Evolutionary conservation across 2,888 invertebrate genomes (phyloP).

Genomic region (Litoditis marina): DNA sequence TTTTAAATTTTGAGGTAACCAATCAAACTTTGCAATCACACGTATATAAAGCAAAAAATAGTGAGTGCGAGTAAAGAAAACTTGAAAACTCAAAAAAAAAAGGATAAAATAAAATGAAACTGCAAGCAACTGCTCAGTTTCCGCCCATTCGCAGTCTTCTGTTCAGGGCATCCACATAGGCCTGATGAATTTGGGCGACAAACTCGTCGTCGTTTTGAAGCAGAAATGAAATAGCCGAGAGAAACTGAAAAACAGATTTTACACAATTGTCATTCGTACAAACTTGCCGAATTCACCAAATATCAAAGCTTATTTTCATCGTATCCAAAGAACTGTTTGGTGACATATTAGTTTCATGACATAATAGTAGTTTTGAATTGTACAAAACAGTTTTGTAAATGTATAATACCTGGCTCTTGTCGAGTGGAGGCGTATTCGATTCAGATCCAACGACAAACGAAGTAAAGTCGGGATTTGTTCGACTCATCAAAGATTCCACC

Average conservation of each 20-base stretch:
- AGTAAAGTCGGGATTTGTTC: slow-evolving; percentile 21
- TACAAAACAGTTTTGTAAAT: too few relatives aligned
- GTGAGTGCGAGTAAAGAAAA: neutral
- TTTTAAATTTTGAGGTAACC: too few relatives aligned
- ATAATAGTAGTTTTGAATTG: neutral
- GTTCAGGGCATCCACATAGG: slow-evolving; percentile 41
- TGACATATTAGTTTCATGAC: too few relatives aligned
- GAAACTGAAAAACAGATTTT: slow-evolving; percentile 23
- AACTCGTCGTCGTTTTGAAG: slow-evolving; percentile 45
- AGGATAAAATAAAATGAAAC: neutral
- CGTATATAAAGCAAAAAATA: neutral
- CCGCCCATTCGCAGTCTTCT: slow-evolving; percentile 24
- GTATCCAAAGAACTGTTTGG: too few relatives aligned
- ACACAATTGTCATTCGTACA: too few relatives aligned
- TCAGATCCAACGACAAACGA: slow-evolving; percentile 30
- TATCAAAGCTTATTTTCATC: too few relatives aligned
- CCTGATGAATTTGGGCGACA: slow-evolving; percentile 36
- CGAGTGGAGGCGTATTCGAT: slow-evolving; percentile 20
- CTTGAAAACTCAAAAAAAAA: neutral
- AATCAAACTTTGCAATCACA: too few relatives aligned
- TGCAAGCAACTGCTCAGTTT: slow-evolving; percentile 4
- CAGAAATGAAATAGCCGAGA: slow-evolving; percentile 30
- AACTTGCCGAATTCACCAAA: too few relatives aligned
- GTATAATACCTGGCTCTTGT: slow-evolving; percentile 38
- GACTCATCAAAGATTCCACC: slow-evolving; percentile 16